A percentile compares a stretch with the other conserved stretches of the same genome.
Conservation (phyloP, 1,140 invertebrate genomes). For the Drosophila nasuta region DNA sequence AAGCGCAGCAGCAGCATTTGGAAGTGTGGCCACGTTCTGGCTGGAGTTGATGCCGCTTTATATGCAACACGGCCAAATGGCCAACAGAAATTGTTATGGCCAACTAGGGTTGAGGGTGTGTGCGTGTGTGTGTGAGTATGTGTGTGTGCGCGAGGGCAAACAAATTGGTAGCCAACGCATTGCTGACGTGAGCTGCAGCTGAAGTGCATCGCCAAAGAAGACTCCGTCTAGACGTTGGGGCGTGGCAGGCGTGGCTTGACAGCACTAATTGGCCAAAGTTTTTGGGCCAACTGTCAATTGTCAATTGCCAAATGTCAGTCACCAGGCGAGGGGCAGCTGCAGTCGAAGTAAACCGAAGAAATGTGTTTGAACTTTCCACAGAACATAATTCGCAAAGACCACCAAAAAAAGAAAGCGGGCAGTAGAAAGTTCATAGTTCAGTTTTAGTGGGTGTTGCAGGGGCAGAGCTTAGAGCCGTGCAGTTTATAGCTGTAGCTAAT, state of each 20-base stretch:
- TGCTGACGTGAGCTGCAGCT: conserved; percentile 50
- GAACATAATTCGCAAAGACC: conserved; percentile 68
- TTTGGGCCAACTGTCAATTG: conserved; percentile 71
- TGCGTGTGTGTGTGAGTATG: conserved; percentile 3
- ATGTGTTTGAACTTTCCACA: conserved; percentile 60
- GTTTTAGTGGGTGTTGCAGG: background rate
- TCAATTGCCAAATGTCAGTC: conserved; percentile 35
- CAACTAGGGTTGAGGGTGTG: background rate
- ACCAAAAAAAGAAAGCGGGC: conserved; percentile 27
- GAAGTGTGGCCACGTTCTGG: conserved; percentile 63
- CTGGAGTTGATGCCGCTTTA: conserved; percentile 37
- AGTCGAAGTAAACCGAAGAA: conserved; percentile 48
- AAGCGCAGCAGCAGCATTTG: conserved; percentile 56
- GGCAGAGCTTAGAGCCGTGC: conserved; percentile 29
- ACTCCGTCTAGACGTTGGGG: background rate
- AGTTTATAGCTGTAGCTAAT: conserved; percentile 71
- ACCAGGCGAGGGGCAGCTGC: conserved; percentile 2
- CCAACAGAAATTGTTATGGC: conserved; percentile 54
- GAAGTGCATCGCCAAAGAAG: background rate
- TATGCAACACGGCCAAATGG: conserved; percentile 31
- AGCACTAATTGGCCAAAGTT: conserved; percentile 70
- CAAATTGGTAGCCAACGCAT: conserved; percentile 48
- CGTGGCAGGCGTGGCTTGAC: conserved; percentile 13
- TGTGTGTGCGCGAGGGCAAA: conserved; percentile 24
- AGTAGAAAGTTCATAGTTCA: conserved; percentile 9